phyloP scores from a whole-genome alignment of 2,113 vertebrate species.

The Xyliphius kryptos region DNA sequence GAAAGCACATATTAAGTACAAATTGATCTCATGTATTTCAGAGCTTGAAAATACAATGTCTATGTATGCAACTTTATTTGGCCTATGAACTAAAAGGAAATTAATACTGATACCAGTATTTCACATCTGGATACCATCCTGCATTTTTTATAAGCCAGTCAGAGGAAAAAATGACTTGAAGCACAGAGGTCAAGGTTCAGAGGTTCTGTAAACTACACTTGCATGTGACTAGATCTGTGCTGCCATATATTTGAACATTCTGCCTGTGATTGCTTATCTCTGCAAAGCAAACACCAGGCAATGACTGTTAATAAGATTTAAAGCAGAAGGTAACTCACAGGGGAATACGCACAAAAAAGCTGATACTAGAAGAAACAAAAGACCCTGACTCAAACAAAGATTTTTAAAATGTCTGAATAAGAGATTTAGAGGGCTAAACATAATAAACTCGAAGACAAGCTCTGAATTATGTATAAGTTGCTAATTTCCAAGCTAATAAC shows the following conservation, averaged over 20 bases:
- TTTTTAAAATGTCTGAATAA: background rate
- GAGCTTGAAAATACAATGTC: too few species aligned
- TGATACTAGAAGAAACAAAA: background rate
- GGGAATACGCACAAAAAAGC: background rate
- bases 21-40: too few species aligned
- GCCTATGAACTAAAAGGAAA: too few species aligned
- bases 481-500: slow-evolving; percentile 23
- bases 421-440: slow-evolving; percentile 6
- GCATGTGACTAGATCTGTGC: slow-evolving; percentile 4
- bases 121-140: too few species aligned
- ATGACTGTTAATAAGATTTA: slow-evolving; percentile 12
- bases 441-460: background rate
- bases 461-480: slow-evolving; percentile 19
- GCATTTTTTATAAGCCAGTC: too few species aligned
- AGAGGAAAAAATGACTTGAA: too few species aligned
- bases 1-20: too few species aligned
- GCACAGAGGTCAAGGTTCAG: background rate
- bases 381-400: background rate
- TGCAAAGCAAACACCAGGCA: slow-evolving; percentile 31
- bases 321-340: background rate
- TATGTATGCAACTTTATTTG: too few species aligned
- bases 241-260: slow-evolving; percentile 17
- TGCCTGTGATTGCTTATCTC: slow-evolving; percentile 26
- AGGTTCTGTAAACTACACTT: slow-evolving; percentile 28
- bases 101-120: too few species aligned